phyloP scores from a whole-genome alignment of 2,888 invertebrate genomes.

The Serripes groenlandicus region DNA sequence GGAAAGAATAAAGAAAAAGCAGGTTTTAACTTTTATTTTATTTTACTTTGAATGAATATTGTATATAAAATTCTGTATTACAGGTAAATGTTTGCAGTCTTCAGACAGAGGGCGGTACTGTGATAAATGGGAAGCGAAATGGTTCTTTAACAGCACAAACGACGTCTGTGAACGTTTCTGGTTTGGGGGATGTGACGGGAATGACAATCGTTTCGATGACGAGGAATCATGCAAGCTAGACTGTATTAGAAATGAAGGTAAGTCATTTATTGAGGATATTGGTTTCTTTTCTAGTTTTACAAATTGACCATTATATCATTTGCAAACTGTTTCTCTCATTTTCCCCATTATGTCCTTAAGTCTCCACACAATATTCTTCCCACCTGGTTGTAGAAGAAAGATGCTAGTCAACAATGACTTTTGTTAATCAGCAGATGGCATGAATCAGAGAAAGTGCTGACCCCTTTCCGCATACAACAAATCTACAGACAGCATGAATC shows the following conservation, averaged over 20 bases:
- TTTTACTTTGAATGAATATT: no score
- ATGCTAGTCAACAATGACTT: no score
- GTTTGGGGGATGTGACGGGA: slow-evolving; percentile 88
- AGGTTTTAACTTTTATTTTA: neutral
- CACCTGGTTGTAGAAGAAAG: no score
- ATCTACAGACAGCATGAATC: no score
- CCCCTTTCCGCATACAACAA: no score
- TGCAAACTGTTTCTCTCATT: no score
- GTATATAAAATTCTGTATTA: neutral
- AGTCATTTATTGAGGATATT: neutral
- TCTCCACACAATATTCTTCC: no score
- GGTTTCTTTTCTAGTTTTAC: neutral
- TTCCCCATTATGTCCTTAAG: no score
- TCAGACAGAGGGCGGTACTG: slow-evolving; percentile 62
- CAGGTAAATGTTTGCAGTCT: slow-evolving; percentile 16
- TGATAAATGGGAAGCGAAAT: slow-evolving; percentile 75
- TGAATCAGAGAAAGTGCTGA: no score
- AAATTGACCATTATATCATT: neutral
- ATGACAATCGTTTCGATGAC: slow-evolving; percentile 89
- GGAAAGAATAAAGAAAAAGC: neutral
- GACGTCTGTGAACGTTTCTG: slow-evolving; percentile 91
- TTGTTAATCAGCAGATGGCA: no score
- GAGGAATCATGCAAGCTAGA: slow-evolving; percentile 92
- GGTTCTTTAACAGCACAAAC: slow-evolving; percentile 86
- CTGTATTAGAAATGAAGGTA: slow-evolving; percentile 46